Base-by-base conservation (phyloP, 2,888 invertebrate genomes). In the Drosophila tanythrix region DNA sequence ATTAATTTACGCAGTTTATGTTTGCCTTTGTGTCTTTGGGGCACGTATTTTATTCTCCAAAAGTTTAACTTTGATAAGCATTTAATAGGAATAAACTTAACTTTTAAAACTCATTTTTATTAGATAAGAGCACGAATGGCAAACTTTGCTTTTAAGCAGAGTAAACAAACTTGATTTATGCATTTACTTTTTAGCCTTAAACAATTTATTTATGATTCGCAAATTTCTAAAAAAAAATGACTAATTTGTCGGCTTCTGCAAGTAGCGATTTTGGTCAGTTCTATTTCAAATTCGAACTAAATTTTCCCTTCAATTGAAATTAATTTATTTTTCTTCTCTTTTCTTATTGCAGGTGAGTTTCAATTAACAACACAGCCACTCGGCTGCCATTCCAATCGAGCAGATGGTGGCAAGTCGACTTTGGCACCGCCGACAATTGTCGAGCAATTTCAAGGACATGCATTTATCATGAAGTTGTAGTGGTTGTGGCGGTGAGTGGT, bases 321-420 rank as follows among this genome's bases (percentile, higher is more conserved):
- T 51, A 50, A 61, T 13, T 21, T 31, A 10, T 1, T 48, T 55
- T 65, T 7, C 36, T 55, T 15, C 36, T 38, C 38, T 62, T 15
- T 38, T 70, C 43, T 33, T 33, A n/a, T 79, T 79, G 11, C 57
- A 83, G 83, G 83, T 83, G 72, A 89, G 89, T 81, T 31, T 40
- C 18, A 50, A 18, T 52, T 51, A 40, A 55, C 56, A 64, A 27
- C 53, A 21, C 35, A 6, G 15, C 21, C 21, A 56, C 40, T 21
- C 1, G n/a, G 27, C 31, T 43, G 13, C 8, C 38, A 53, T 18
- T 35, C 50, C 48, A 70, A 43, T 57, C 70, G 57, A 38, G 46
- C 53, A 25, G 13, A 38, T 66, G 58, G 27, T 64, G 65, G 61
- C 64, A 53, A 68, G 76, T 38, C 51, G 27, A 29, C 29, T 15